Evolutionary conservation across 2,888 invertebrate species (phyloP).

Genomic region (Calephelis perditalis): DNA sequence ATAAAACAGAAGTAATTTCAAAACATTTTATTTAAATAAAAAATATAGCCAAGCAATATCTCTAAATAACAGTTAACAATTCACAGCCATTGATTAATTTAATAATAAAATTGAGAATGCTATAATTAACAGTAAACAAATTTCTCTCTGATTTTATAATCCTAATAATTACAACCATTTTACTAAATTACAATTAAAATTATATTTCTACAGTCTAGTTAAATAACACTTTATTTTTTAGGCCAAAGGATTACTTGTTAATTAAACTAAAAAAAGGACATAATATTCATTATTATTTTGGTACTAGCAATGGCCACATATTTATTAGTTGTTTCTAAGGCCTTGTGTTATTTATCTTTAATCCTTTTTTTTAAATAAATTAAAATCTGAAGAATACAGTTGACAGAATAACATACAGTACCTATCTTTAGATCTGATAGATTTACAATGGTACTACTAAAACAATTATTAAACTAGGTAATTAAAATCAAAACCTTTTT

Average conservation of each 20-base stretch:
- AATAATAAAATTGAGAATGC: constrained; percentile 34
- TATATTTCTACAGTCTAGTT: not conserved
- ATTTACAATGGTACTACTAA: too few relatives aligned
- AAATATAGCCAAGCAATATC: constrained; percentile 66
- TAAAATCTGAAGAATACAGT: too few relatives aligned
- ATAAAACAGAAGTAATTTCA: constrained; percentile 30
- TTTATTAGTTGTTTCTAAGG: too few relatives aligned
- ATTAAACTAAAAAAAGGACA: too few relatives aligned
- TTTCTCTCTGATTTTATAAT: constrained; percentile 28
- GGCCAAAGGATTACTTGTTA: not conserved
- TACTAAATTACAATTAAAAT: constrained; percentile 6
- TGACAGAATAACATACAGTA: too few relatives aligned
- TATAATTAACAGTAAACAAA: constrained; percentile 24
- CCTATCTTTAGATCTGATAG: too few relatives aligned
- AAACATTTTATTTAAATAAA: constrained; percentile 58
- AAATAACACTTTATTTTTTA: not conserved
- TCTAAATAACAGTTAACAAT: constrained; percentile 69
- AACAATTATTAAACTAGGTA: too few relatives aligned
- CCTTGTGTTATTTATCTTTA: too few relatives aligned
- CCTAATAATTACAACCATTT: constrained; percentile 5
- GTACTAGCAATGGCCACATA: too few relatives aligned
- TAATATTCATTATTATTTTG: too few relatives aligned
- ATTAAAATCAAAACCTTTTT: too few relatives aligned
- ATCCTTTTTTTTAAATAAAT: too few relatives aligned
- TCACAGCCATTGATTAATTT: constrained; percentile 70